Percentiles rank a stretch among this genome's conserved stretches.
Evolutionary conservation across 2,113 vertebrate species (phyloP).

Genomic region (Odontophorus gujanensis): DNA sequence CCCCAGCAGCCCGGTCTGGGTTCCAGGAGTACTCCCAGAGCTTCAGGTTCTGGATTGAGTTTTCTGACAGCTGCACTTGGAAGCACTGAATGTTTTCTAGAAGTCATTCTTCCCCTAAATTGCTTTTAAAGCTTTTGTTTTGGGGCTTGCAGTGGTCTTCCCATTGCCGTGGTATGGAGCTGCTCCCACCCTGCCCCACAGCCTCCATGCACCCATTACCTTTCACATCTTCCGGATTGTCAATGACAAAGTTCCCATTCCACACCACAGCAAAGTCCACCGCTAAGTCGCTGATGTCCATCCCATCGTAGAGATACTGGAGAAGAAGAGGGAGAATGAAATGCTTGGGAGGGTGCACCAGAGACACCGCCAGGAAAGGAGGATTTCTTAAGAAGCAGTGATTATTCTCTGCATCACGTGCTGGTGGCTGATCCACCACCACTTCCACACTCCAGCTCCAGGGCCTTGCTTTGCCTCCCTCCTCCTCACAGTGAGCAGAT

Average conservation of each 20-base stretch:
- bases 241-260: slow-evolving; percentile 98
- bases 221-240: slow-evolving; percentile 95
- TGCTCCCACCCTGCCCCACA: background rate
- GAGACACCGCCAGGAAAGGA: background rate
- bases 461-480: slow-evolving; percentile 15
- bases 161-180: background rate
- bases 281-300: slow-evolving; percentile 93
- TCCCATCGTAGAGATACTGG: slow-evolving; percentile 95
- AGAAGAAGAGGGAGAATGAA: background rate
- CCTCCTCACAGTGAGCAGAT: slow-evolving; percentile 22
- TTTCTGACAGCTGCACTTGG: background rate
- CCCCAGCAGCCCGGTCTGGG: background rate
- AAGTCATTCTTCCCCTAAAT: too few species aligned
- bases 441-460: background rate
- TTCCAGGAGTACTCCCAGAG: background rate
- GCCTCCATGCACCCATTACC: slow-evolving; percentile 75
- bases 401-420: background rate
- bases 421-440: background rate
- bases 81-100: background rate
- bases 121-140: background rate
- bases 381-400: background rate
- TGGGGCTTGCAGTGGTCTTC: background rate
- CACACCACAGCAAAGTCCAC: slow-evolving; percentile 98
- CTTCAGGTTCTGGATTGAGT: background rate
- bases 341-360: background rate